A percentile compares a stretch with the other conserved stretches of the same genome.
phyloP scores from a whole-genome alignment of 2,888 invertebrate genomes.

The Julus scandinavius region DNA sequence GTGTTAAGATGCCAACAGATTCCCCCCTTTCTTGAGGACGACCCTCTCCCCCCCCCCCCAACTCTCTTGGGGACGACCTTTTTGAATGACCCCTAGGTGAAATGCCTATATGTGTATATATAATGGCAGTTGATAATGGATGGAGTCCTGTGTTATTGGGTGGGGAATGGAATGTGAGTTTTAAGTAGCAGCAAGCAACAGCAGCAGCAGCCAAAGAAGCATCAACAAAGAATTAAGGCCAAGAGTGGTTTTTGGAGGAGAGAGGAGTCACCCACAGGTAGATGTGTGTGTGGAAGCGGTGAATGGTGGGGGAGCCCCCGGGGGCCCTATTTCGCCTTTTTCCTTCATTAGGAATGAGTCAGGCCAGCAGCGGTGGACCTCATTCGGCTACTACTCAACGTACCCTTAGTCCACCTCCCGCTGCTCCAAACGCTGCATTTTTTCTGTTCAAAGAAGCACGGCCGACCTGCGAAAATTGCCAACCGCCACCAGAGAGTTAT shows the following conservation, averaged over 20 bases:
- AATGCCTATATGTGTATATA: not conserved
- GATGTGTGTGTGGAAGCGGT: constrained; percentile 1
- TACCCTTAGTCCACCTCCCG: constrained; percentile 18
- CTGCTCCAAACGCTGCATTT: constrained; percentile 1
- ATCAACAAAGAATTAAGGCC: constrained; percentile 42
- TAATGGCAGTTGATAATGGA: constrained; percentile 22
- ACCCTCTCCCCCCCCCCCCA: no score
- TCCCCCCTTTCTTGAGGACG: no score
- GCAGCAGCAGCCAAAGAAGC: not conserved
- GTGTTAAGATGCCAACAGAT: no score
- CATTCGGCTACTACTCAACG: constrained; percentile 34
- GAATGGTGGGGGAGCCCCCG: constrained; percentile 22
- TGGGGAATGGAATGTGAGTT: constrained; percentile 25
- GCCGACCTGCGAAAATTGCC: constrained; percentile 2
- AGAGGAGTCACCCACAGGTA: constrained; percentile 37
- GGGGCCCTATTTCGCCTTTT: constrained; percentile 19
- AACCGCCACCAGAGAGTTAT: constrained; percentile 1
- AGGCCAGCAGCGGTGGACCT: not conserved
- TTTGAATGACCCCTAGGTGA: not conserved
- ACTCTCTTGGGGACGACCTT: no score
- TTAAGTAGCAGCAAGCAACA: not conserved
- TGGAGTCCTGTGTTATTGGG: constrained; percentile 18
- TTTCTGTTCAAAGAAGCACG: not conserved
- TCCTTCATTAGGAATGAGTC: constrained; percentile 37
- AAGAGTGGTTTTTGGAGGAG: not conserved